A percentile compares a stretch with the other conserved stretches of the same genome.
phyloP scores from a whole-genome alignment of 2,113 vertebrate species.

The Aldabrachelys gigantea region DNA sequence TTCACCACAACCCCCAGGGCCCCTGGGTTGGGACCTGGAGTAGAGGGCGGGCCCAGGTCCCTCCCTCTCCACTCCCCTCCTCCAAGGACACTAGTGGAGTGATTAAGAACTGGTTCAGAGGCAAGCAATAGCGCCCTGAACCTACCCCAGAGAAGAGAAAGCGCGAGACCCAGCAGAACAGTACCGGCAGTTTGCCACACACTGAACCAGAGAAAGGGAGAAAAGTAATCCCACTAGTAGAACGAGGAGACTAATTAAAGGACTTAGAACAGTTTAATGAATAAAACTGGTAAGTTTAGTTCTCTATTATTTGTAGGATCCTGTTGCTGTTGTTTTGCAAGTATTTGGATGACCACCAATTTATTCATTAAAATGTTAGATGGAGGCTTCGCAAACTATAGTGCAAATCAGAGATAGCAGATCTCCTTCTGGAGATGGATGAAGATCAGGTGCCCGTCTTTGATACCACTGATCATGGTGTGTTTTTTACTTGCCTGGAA shows the following conservation, averaged over 20 bases:
- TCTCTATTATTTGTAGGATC: constrained; percentile 27
- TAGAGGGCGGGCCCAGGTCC: no score
- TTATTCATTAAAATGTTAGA: constrained; percentile 49
- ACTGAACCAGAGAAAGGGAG: neutral
- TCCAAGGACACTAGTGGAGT: no score
- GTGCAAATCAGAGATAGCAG: constrained; percentile 54
- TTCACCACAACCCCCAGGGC: no score
- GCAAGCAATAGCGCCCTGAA: no score
- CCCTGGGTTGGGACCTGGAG: no score
- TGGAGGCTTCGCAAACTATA: constrained; percentile 30
- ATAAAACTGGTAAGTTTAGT: constrained; percentile 28
- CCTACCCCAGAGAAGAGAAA: no score
- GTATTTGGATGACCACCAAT: constrained; percentile 47
- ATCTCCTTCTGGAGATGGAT: neutral
- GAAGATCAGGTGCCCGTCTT: constrained; percentile 26
- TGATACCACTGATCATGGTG: neutral
- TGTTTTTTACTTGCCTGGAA: neutral
- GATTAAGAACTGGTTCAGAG: no score
- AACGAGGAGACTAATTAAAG: neutral
- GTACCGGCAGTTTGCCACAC: no score
- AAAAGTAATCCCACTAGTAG: neutral
- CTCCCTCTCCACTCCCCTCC: no score
- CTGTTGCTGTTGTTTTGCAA: constrained; percentile 17
- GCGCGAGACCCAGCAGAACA: no score
- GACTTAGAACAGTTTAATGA: constrained; percentile 32